Base-by-base conservation (phyloP, 2,888 invertebrate genomes). In the Ommatoiulus sabulosus region DNA sequence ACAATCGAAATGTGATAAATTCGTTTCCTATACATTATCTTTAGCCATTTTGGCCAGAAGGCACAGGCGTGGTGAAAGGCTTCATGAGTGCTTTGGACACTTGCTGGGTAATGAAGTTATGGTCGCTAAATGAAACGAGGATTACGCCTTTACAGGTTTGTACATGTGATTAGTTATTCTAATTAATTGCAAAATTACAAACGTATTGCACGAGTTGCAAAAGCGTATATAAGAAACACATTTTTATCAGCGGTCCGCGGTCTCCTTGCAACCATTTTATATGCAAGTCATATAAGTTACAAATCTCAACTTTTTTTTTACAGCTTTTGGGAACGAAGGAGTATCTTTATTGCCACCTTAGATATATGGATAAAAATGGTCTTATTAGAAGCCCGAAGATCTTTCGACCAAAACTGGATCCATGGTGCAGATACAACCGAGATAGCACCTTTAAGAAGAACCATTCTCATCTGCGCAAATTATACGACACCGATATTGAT, bases 11-110 rank as follows among this genome's bases (percentile, higher is more conserved):
- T 35, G 35, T 35, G 35, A 35, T 0, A 35, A 35, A 35, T 35
- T 35, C 35, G 2, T 35, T 35, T 35, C 2, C 35, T 2, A 15
- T 72, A 48, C 7, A 52, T 86, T 17, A 87, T 84, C 90, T 90
- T 15, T 84, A 91, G 90, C 91, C 91, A 0, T 94, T 94, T 91
- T 94, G 94, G 94, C 94, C 94, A 0, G 94, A 94, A 17, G 94
- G 94, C 0, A 93, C 94, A 17, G 94, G 94, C 1, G 93, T 93
- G 91, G 94, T 94, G 2, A 92, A 94, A 86, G 94, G 94, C 1
- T 94, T 94, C 90, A 92, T 94, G 17, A 93, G 94, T 57, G 93
- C 93, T 0, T 92, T 94, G 90, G 94, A 94, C 91, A 92, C 93
- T 3, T 94, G 93, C 2, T 94, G 94, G 94, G 93, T 94, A 92